Percentiles rank a stretch among this genome's conserved stretches.
Conservation (phyloP, 2,797 vertebrate genomes). For the Catharus ustulatus region DNA sequence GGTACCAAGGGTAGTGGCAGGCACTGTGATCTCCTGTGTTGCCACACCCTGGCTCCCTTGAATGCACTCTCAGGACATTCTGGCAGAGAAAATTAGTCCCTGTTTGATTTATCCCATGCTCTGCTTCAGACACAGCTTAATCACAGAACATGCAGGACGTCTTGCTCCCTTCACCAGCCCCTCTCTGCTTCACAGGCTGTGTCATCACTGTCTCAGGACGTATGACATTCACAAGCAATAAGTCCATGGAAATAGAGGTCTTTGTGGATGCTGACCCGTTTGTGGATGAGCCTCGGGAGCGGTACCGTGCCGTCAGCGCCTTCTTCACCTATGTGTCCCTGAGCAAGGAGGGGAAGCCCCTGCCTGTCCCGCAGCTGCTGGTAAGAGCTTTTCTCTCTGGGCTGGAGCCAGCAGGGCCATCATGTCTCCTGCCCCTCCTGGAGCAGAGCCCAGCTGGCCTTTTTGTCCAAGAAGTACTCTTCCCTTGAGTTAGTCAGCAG, state of each 20-base stretch:
- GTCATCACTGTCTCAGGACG: conserved; percentile 91
- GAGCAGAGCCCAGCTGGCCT: neutral
- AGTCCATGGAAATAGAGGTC: conserved; percentile 97
- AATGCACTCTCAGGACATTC: accelerated
- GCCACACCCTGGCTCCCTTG: neutral
- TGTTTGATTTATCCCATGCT: neutral
- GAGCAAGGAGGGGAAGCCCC: conserved; percentile 85
- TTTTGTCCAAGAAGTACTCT: neutral
- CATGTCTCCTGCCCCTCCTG: neutral
- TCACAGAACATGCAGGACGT: neutral
- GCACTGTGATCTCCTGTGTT: accelerated
- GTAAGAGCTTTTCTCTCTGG: conserved; percentile 67
- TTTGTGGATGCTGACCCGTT: conserved; percentile 87
- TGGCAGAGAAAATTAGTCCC: neutral
- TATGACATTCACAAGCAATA: conserved; percentile 93
- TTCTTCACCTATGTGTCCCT: conserved; percentile 95
- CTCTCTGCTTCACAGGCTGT: conserved; percentile 75
- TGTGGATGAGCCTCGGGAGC: conserved; percentile 76
- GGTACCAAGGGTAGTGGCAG: conserved; percentile 63
- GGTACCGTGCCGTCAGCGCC: conserved; percentile 89
- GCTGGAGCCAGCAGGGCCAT: neutral
- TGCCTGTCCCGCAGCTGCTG: conserved; percentile 87
- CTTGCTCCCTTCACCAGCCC: neutral
- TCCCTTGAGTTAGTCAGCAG: neutral
- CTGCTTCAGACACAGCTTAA: neutral